These are phyloP conservation scores for Phrixothrix hirtus DNA, from an alignment of 2,888 invertebrate species.

Conservation along the genomic window DNA sequence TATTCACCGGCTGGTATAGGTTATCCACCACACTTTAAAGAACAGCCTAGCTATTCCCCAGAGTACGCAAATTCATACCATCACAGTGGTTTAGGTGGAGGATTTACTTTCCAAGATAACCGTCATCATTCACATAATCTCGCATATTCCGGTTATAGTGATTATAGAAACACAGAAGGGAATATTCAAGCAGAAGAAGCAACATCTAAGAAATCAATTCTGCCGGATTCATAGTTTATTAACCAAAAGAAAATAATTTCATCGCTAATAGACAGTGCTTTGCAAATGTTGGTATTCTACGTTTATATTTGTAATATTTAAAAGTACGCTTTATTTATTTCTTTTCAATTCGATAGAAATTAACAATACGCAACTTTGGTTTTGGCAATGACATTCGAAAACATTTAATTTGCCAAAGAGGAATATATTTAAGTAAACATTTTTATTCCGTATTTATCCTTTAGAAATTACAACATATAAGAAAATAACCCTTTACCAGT, in stretches of 20 bases:
- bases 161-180: conserved; percentile 64
- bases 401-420: no score
- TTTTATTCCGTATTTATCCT: no score
- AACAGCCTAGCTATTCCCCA: conserved; percentile 56
- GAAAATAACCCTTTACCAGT: no score
- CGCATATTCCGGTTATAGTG: conserved; percentile 73
- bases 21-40: conserved; percentile 58
- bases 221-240: conserved; percentile 51
- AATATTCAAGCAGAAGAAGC: conserved; percentile 53
- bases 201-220: conserved; percentile 52
- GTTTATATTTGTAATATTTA: no score
- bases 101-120: conserved; percentile 68
- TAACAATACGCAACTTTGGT: no score
- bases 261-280: no score
- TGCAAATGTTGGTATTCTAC: no score
- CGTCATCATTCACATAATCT: conserved; percentile 64
- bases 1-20: conserved; percentile 78
- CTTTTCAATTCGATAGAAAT: no score
- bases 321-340: background rate
- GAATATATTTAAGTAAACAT: no score
- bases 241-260: background rate
- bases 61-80: conserved; percentile 47
- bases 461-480: no score
- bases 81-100: conserved; percentile 49
- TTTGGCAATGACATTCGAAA: no score